phyloP scores from a whole-genome alignment of 2,113 vertebrate genomes.

The Candoia aspera region DNA sequence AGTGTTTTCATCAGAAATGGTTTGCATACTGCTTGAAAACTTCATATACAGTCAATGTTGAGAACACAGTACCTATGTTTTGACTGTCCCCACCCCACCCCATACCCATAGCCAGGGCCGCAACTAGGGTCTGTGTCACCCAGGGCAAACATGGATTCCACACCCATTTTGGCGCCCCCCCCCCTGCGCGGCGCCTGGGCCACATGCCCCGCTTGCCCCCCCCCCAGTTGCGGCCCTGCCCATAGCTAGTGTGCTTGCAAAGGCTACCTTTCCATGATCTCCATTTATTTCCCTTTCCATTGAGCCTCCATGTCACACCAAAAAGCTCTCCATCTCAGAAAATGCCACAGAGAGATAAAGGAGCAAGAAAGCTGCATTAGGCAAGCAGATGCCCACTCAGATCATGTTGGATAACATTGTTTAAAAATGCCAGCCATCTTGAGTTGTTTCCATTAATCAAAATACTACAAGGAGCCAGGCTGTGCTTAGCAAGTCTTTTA shows the following conservation, averaged over 20 bases:
- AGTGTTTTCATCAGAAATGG: neutral
- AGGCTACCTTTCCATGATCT: neutral
- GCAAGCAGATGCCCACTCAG: neutral
- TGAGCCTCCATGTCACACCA: neutral
- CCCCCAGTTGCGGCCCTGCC: too few relatives aligned
- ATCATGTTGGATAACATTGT: neutral
- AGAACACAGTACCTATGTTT: neutral
- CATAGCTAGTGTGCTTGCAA: neutral
- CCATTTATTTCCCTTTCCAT: neutral
- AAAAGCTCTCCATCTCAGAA: neutral
- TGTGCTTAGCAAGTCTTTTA: neutral
- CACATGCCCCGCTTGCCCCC: too few relatives aligned
- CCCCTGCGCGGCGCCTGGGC: too few relatives aligned
- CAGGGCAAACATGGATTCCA: too few relatives aligned
- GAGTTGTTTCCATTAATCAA: neutral
- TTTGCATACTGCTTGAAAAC: neutral
- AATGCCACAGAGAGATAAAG: neutral
- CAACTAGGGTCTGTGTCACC: too few relatives aligned
- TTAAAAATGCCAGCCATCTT: neutral
- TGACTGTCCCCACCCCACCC: neutral
- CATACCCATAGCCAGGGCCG: neutral
- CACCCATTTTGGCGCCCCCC: too few relatives aligned
- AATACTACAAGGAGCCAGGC: neutral
- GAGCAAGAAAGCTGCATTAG: neutral
- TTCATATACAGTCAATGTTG: neutral